A percentile compares a stretch with the other conserved stretches of the same genome.
Evolutionary conservation across 2,797 vertebrate genomes (phyloP).

Genomic region (Mionectes olivaceus): DNA sequence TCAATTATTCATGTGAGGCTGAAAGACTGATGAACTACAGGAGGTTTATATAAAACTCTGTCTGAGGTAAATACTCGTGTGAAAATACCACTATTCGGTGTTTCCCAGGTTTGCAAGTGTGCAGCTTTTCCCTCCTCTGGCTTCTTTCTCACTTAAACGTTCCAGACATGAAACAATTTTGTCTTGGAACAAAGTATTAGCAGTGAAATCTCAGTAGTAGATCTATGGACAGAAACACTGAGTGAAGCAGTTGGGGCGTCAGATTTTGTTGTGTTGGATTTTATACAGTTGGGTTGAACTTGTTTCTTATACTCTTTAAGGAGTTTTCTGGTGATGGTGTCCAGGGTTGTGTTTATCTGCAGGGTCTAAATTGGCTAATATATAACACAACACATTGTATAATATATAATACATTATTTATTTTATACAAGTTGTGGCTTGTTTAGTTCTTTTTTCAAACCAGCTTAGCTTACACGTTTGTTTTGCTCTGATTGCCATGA

Average conservation of each 20-base stretch:
- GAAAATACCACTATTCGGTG: background rate
- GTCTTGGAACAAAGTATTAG: background rate
- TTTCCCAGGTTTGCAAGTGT: background rate
- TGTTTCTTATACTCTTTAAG: background rate
- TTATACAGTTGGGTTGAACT: background rate
- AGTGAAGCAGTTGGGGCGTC: background rate
- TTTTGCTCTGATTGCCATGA: background rate
- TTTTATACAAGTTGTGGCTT: background rate
- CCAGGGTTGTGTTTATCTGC: background rate
- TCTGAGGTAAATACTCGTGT: background rate
- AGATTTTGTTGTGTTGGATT: background rate
- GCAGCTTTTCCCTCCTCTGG: background rate
- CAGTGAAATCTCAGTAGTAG: background rate
- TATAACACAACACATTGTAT: no score
- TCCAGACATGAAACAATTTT: background rate
- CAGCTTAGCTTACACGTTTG: background rate
- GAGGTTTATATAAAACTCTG: background rate
- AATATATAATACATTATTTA: background rate
- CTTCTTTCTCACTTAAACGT: background rate
- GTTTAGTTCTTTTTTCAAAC: background rate
- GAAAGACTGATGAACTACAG: background rate
- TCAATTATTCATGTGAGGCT: background rate
- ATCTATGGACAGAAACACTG: fast-evolving
- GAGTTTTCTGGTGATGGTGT: background rate
- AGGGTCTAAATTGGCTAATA: background rate